Evolutionary conservation across 1,140 invertebrate species (phyloP), one percentile per base, ranked within the genome.

Genomic region (Ceratosolen fusciceps): DNA sequence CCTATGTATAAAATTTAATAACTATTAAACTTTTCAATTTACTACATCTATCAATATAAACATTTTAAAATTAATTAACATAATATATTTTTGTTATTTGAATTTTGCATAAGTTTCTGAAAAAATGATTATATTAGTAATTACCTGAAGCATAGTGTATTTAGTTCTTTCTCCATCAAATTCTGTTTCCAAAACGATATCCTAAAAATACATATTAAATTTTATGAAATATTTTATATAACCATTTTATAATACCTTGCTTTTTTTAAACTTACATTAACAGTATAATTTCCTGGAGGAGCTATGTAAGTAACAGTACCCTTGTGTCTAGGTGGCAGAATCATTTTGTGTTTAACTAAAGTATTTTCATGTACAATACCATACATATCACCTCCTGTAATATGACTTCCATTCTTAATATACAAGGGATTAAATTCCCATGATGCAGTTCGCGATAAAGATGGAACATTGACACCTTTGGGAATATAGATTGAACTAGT

Each of bases 401-500:
- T 96, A 89, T 99, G 98, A 72, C 96, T 96, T 37, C 90, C 87
- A 88, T 96, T 96, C 88, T 96, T 97, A 56, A 99, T 94, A 85
- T 95, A 94, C 16, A 94, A 82, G 0, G 98, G 97, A 89, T 94
- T 94, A 90, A 99, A 99, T 80, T 99, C 98, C 98, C 98, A 99
- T 65, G 93, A 91, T 60, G 91, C 89, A 1, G 93, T 94, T 78
- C 96, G 92, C n/a, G 96, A 96, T 19, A 99, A 89, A 24, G 96
- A 93, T 26, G 98, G 98, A 68, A 96, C 94, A 88, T 99, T 99
- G 2, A 99, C 93, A 91, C 99, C 99, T 91, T 99, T 99, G 16
- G 98, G 98, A 91, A 99, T 99, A 92, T 99, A 99, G 90, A 99
- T 99, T 85, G 96, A 98, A 84, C 95, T 92, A 0, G 97, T 98